Conservation (phyloP, 1,140 invertebrate species). For the Megalopta genalis region DNA sequence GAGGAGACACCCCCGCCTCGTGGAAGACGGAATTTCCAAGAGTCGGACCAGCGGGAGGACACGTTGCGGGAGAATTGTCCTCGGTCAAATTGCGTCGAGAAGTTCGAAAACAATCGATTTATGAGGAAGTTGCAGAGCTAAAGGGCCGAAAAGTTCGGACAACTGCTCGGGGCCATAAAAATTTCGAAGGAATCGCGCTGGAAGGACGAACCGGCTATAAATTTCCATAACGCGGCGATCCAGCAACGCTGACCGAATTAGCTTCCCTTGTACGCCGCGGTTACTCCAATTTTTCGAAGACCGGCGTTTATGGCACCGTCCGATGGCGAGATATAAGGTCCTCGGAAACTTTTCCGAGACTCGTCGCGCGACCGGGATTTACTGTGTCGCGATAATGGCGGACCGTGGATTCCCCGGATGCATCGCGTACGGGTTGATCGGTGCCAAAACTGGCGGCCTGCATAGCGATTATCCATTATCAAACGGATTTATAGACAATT, state of each 20-base stretch:
- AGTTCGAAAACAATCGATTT: background rate
- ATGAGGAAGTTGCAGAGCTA: background rate
- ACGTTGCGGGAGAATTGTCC: too few species aligned
- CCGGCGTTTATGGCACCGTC: background rate
- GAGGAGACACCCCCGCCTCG: too few species aligned
- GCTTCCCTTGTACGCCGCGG: too few species aligned
- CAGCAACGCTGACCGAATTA: background rate
- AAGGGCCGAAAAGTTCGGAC: too few species aligned
- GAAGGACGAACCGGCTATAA: slow-evolving; percentile 15
- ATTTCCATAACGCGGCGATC: slow-evolving; percentile 14
- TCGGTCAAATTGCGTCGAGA: background rate
- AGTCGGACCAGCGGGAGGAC: too few species aligned
- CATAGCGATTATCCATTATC: background rate
- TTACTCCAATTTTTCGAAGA: slow-evolving; percentile 11
- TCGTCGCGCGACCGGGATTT: background rate
- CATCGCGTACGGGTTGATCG: background rate
- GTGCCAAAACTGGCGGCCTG: background rate
- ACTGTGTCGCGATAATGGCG: background rate
- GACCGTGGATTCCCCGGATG: background rate
- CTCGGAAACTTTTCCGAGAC: background rate
- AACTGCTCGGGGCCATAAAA: background rate
- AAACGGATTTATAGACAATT: background rate
- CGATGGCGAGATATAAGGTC: background rate
- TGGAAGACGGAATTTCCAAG: too few species aligned
- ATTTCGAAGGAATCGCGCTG: background rate